These are phyloP conservation scores for Colletes collaris DNA, from an alignment of 2,888 invertebrate species.

Conservation along the genomic window DNA sequence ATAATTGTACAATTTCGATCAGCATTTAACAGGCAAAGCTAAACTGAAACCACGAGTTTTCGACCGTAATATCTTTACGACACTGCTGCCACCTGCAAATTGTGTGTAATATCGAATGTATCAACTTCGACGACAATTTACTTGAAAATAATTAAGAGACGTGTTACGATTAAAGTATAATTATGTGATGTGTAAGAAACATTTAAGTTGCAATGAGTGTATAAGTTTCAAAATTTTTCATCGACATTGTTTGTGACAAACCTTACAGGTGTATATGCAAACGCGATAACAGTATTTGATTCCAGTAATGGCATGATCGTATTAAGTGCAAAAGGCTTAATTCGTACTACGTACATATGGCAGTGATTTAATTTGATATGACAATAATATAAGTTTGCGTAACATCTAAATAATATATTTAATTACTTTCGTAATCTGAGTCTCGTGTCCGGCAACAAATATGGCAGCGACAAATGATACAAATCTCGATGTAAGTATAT, in stretches of 20 bases:
- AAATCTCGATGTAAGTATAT: conserved; percentile 85
- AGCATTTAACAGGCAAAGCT: conserved; percentile 22
- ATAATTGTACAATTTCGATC: not conserved
- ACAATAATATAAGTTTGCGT: conserved; percentile 5
- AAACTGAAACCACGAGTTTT: conserved; percentile 22
- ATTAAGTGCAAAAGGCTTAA: conserved; percentile 10
- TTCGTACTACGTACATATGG: conserved; percentile 20
- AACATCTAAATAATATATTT: conserved; percentile 23
- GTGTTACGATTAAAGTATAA: not conserved
- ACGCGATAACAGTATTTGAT: not conserved
- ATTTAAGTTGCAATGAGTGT: not conserved
- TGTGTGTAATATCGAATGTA: conserved; percentile 29
- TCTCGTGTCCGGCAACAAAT: conserved; percentile 42
- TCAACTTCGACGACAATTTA: conserved; percentile 37
- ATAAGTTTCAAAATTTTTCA: not conserved
- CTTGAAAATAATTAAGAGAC: conserved; percentile 16
- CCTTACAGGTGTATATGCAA: not conserved
- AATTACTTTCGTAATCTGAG: conserved; percentile 24
- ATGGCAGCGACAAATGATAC: conserved; percentile 82
- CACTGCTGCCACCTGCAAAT: conserved; percentile 49
- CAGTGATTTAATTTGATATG: conserved; percentile 38
- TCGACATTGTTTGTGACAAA: not conserved
- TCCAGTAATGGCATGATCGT: not conserved
- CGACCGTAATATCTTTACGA: conserved; percentile 6
- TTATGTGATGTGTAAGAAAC: conserved; percentile 1